Conservation (phyloP, 1,140 invertebrate genomes). For the Sarcophaga bullata region DNA sequence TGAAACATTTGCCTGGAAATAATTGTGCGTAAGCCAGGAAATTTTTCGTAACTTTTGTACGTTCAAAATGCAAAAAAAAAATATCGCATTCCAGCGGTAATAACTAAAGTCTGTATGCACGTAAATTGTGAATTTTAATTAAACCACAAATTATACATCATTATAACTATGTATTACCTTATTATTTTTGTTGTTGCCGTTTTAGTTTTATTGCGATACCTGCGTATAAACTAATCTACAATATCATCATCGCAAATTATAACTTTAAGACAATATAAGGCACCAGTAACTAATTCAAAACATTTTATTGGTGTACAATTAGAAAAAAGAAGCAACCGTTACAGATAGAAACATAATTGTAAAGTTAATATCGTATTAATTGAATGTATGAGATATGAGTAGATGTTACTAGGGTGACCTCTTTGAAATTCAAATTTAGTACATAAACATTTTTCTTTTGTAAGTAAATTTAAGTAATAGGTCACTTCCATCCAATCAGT, state of each 20-base stretch:
- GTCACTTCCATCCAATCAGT: too few relatives aligned
- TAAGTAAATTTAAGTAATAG: too few relatives aligned
- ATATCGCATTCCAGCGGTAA: background rate
- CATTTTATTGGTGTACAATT: background rate
- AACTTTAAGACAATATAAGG: background rate
- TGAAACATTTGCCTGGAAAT: background rate
- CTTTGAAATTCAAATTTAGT: too few relatives aligned
- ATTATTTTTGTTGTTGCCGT: background rate
- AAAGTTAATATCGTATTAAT: too few relatives aligned
- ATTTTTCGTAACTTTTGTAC: background rate
- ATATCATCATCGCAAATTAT: background rate
- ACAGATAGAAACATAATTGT: too few relatives aligned
- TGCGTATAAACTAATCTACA: background rate
- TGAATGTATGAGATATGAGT: too few relatives aligned
- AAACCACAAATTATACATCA: slow-evolving; percentile 1
- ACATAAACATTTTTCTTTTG: too few relatives aligned
- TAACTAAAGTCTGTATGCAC: background rate
- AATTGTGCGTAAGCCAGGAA: background rate
- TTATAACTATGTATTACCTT: background rate
- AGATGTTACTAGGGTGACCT: too few relatives aligned
- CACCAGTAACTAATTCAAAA: background rate
- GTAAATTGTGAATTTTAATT: background rate
- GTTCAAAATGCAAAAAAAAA: background rate
- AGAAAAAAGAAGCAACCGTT: background rate
- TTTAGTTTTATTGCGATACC: background rate